Evolutionary conservation across 2,797 vertebrate genomes (phyloP), one percentile per base, ranked within the genome.

Genomic region (Oophaga sylvatica): DNA sequence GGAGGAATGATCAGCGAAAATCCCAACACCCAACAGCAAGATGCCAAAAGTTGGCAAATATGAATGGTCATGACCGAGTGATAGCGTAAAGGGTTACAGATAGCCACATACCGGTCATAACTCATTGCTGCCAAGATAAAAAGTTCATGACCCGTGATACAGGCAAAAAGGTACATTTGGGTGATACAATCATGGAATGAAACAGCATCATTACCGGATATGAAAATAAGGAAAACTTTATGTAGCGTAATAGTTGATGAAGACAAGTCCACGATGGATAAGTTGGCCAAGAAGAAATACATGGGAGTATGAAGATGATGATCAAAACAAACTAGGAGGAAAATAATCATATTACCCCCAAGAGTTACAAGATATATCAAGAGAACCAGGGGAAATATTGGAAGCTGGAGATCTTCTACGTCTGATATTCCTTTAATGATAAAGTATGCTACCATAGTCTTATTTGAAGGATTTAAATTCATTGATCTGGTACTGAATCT

Each of bases 341-440:
- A 26, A 35, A 86, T 79, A 19, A 62, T 70, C 60, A 86, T 80
- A 63, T 86, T 86, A 22, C 84, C 75, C 68, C n/a, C 63, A 59
- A 86, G 62, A n/a, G 48, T 80, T 53, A 67, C 22, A 65, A 86
- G 41, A 86, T 87, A 87, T 26, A 87, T 83, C 10, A 87, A 3
- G 13, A 87, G 71, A 68, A 87, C 62, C 60, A 83, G 45, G 26
- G 83, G 26, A 71, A 83, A 87, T 17, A 87, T 77, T 6, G 70
- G 86, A 41, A 77, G 20, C 31, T 83, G 70, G 0, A 82, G 70
- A 4, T 68, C 29, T 10, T 80, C 59, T 29, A 19, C 71, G 82
- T 87, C 71, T 16, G 86, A 87, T 60, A 87, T 87, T 7, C 86
- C 86, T 76, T 68, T 57, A 77, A 87, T 87, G 16, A 87, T 82